A percentile compares a stretch with the other conserved stretches of the same genome.
These are phyloP conservation scores for Vanessa atalanta DNA, from an alignment of 1,140 invertebrate species.

Conservation along the genomic window DNA sequence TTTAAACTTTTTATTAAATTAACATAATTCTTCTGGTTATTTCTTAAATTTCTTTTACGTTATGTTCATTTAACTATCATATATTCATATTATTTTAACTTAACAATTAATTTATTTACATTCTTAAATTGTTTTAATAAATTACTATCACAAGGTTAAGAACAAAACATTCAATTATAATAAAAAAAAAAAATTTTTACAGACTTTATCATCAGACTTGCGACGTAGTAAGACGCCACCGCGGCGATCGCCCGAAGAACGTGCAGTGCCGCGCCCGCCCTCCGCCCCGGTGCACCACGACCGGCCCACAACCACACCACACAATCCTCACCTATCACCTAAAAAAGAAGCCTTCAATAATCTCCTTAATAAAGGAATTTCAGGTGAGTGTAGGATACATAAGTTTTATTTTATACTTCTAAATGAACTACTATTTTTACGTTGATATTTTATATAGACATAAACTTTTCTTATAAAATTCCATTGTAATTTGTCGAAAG, in stretches of 20 bases:
- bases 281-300: constrained; percentile 70
- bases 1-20: no score
- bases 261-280: constrained; percentile 80
- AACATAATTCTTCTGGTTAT: no score
- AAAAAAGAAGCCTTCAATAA: constrained; percentile 84
- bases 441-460: no score
- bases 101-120: no score
- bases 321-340: constrained; percentile 77
- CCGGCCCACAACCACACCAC: constrained; percentile 74
- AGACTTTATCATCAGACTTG: constrained; percentile 78
- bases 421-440: not conserved
- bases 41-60: no score
- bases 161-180: not conserved
- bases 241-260: constrained; percentile 71
- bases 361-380: constrained; percentile 81
- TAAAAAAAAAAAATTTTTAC: constrained; percentile 30
- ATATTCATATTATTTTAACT: no score
- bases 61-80: no score
- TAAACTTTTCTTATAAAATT: no score
- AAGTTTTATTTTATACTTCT: not conserved
- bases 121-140: no score
- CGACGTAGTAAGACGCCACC: constrained; percentile 69
- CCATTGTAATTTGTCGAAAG: no score
- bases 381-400: constrained; percentile 73
- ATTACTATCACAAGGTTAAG: no score